These are phyloP conservation scores for Drosophila persimilis DNA, from an alignment of 1,140 invertebrate genomes.

Conservation along the genomic window DNA sequence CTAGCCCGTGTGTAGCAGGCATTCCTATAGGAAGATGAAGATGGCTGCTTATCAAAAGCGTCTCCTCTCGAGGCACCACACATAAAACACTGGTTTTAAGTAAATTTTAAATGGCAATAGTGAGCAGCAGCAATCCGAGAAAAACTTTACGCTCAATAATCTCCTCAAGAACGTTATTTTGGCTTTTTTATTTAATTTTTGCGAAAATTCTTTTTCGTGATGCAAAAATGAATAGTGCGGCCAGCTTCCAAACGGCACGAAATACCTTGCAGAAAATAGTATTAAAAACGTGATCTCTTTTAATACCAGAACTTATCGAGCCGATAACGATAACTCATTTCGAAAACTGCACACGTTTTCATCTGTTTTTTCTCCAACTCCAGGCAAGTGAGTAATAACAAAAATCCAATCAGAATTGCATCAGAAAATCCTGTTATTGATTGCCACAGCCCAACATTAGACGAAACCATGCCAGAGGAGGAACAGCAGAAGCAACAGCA, in stretches of 20 bases:
- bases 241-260: background rate
- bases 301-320: too few relatives aligned
- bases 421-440: slow-evolving; percentile 16
- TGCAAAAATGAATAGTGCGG: slow-evolving; percentile 20
- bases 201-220: slow-evolving; percentile 18
- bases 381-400: slow-evolving; percentile 44
- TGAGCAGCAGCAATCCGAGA: too few relatives aligned
- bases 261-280: background rate
- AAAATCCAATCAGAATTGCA: slow-evolving; percentile 1
- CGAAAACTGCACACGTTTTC: slow-evolving; percentile 73
- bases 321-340: slow-evolving; percentile 14
- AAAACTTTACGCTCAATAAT: too few relatives aligned
- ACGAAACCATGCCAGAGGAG: slow-evolving; percentile 44
- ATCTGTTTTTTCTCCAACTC: slow-evolving; percentile 47
- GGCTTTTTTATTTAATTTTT: slow-evolving; percentile 3
- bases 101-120: too few relatives aligned
- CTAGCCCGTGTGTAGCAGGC: background rate
- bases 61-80: slow-evolving; percentile 15
- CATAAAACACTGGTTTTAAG: background rate
- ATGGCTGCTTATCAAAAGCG: slow-evolving; percentile 36
- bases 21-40: slow-evolving; percentile 30
- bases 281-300: background rate
- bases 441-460: slow-evolving; percentile 23
- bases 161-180: too few relatives aligned
- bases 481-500: slow-evolving; percentile 24